Conservation (phyloP, 2,113 vertebrate species). For the Okapia johnstoni region DNA sequence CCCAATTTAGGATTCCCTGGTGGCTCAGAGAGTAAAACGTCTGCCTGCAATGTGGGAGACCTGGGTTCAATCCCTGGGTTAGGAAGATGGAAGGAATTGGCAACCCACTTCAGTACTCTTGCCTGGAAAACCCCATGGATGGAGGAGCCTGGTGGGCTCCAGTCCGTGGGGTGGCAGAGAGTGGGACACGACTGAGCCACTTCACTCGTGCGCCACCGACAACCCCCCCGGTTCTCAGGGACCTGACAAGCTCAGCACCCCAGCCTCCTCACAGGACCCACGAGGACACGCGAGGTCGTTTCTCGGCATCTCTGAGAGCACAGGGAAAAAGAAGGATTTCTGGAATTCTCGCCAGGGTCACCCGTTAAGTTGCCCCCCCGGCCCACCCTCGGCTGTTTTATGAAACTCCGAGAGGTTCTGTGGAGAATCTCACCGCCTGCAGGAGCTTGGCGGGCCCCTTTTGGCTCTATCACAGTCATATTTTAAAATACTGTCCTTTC, state of each 20-base stretch:
- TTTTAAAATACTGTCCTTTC: background rate
- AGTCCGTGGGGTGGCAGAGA: background rate
- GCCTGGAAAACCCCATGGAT: background rate
- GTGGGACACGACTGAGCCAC: background rate
- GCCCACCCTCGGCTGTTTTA: background rate
- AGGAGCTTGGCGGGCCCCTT: fast-evolving
- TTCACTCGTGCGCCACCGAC: fast-evolving
- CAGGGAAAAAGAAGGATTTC: fast-evolving
- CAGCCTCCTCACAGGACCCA: background rate
- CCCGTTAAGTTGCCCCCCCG: fast-evolving
- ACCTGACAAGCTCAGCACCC: fast-evolving
- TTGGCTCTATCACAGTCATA: background rate
- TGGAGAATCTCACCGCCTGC: fast-evolving
- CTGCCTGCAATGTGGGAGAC: background rate
- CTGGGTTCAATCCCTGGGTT: background rate
- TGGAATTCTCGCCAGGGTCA: background rate
- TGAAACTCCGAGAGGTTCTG: background rate
- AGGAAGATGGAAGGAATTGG: background rate
- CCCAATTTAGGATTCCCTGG: background rate
- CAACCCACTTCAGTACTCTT: background rate
- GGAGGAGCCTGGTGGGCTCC: background rate
- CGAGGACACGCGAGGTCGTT: fast-evolving
- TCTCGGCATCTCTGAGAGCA: background rate
- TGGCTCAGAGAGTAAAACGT: background rate
- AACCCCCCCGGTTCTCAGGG: fast-evolving